Evolutionary conservation across 2,888 invertebrate species (phyloP).

Genomic region (Cremastinae sp.): DNA sequence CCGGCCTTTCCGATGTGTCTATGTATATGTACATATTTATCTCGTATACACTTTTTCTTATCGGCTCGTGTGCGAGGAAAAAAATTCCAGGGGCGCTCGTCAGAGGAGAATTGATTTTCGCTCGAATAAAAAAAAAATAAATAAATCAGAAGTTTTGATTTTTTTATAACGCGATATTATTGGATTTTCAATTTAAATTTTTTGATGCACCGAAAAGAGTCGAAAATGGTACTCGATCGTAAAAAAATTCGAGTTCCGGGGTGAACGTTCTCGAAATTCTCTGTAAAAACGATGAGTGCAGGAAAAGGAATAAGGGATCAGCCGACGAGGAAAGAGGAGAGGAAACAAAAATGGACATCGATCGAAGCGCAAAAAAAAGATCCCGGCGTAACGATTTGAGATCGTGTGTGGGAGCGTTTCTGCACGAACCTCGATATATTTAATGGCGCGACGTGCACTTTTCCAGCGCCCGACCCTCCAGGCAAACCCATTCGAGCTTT

Average conservation of each 20-base stretch:
- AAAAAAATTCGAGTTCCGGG: too few relatives aligned
- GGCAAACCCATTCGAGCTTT: conserved; percentile 49
- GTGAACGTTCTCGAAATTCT: too few relatives aligned
- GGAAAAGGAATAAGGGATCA: too few relatives aligned
- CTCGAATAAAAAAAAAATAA: background rate
- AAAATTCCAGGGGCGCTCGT: background rate
- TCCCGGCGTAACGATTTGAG: conserved; percentile 53
- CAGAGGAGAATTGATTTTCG: background rate
- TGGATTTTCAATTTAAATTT: too few relatives aligned
- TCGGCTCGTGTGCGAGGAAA: background rate
- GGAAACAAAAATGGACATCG: conserved; percentile 47
- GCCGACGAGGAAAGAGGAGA: conserved; percentile 27
- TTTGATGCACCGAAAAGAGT: too few relatives aligned
- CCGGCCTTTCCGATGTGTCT: conserved; percentile 6
- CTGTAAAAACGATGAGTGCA: conserved; percentile 49
- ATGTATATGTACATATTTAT: conserved; percentile 11
- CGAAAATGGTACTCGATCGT: too few relatives aligned
- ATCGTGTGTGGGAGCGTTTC: background rate
- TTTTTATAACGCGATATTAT: too few relatives aligned
- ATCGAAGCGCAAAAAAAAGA: conserved; percentile 56
- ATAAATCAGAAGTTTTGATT: too few relatives aligned
- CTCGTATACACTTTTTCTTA: too few relatives aligned
- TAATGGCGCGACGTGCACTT: conserved; percentile 55
- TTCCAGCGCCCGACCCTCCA: conserved; percentile 33
- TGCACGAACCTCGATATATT: conserved; percentile 51